Evolutionary conservation across 2,113 vertebrate species (phyloP).

Genomic region (Phalacrocorax pelagicus): DNA sequence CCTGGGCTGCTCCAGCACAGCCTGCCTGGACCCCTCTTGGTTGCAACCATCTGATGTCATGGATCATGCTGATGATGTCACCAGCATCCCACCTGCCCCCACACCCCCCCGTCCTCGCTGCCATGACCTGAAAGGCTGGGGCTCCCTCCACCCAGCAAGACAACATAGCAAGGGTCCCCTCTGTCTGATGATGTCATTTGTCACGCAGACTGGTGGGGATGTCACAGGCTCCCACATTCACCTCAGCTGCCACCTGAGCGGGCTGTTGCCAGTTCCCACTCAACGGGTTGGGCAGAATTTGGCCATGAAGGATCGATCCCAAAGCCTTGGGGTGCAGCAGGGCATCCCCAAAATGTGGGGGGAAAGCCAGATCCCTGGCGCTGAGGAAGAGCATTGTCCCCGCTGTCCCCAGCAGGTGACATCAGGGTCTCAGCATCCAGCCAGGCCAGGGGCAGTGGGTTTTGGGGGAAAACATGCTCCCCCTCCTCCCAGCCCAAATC

Average conservation of each 20-base stretch:
- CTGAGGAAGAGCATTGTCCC: neutral
- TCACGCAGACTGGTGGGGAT: neutral
- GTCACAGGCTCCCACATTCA: neutral
- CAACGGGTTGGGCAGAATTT: rapidly evolving
- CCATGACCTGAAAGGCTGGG: neutral
- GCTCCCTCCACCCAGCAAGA: neutral
- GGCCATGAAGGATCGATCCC: neutral
- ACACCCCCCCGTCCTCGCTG: rapidly evolving
- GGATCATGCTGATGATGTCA: neutral
- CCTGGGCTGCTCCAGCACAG: neutral
- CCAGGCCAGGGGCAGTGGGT: rapidly evolving
- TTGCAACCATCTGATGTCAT: neutral
- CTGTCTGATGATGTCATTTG: neutral
- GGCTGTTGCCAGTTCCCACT: neutral
- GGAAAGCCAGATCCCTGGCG: rapidly evolving
- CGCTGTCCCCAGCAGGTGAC: neutral
- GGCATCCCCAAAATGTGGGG: rapidly evolving
- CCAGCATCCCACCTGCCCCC: neutral
- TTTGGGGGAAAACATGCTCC: neutral
- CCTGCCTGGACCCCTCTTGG: neutral
- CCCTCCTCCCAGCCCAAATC: neutral
- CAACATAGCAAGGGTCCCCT: neutral
- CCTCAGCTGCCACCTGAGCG: neutral
- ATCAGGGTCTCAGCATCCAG: neutral
- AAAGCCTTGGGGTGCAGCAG: neutral